Percentiles rank a stretch among this genome's conserved stretches.
Conservation (phyloP, 2,888 invertebrate species). For the Nineta flava region DNA sequence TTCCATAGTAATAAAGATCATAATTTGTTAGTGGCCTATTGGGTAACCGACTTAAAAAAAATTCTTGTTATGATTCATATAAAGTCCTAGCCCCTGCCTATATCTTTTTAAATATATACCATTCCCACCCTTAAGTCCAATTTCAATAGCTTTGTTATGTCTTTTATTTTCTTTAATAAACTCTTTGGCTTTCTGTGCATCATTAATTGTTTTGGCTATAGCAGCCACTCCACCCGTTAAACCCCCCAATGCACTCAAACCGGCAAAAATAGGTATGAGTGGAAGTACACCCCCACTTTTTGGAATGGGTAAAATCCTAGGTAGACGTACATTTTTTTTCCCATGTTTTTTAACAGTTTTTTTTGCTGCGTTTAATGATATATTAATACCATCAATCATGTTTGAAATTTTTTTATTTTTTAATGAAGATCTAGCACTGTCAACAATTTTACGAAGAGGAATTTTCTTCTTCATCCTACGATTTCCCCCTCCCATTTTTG, state of each 20-base stretch:
- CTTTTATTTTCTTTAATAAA: not conserved
- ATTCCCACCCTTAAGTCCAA: too few species aligned
- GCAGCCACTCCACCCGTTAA: not conserved
- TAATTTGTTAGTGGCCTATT: not conserved
- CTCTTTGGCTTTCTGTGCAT: not conserved
- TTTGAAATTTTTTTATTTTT: constrained; percentile 8
- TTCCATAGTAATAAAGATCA: not conserved
- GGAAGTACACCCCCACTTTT: constrained; percentile 16
- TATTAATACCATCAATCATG: constrained; percentile 8
- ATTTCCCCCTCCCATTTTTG: constrained; percentile 10
- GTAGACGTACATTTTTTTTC: constrained; percentile 9
- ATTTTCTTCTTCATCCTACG: too few species aligned
- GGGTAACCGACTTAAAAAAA: too few species aligned
- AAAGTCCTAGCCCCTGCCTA: too few species aligned
- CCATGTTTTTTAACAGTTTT: not conserved
- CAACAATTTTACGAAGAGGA: too few species aligned
- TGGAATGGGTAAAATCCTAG: constrained; percentile 15
- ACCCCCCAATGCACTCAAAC: too few species aligned
- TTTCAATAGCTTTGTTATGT: not conserved
- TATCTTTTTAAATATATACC: too few species aligned
- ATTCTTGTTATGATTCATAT: too few species aligned
- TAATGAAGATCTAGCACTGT: too few species aligned
- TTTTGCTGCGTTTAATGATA: constrained; percentile 13
- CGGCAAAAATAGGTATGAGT: too few species aligned
- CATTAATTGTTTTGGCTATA: not conserved